Base-by-base conservation (phyloP, 2,888 invertebrate species). In the Cacoxenus indagator region DNA sequence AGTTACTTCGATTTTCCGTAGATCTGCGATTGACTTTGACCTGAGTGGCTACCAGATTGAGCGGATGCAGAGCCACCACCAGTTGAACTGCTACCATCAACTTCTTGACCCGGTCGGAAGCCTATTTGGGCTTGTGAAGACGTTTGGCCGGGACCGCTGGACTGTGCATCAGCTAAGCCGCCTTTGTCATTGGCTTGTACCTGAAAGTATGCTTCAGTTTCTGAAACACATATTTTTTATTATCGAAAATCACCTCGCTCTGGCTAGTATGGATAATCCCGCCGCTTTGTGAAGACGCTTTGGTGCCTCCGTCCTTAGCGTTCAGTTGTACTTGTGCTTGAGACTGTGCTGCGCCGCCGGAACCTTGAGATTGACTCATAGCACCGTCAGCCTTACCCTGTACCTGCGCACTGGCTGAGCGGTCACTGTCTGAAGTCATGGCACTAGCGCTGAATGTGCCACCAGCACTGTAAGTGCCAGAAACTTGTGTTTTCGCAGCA, bases 71-170 rank as follows among this genome's bases (percentile, higher is more conserved):
- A 91, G 6, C 95, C 95, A 1, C 95, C 95, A 67, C 91, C 91
- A 81, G 93, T 93, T 4, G 93, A 92, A 73, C 91, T 90, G 14
- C 82, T 75, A 11, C 89, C 89, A 4, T 74, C 76, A 43, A 71
- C 78, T 4, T 92, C 92, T 69, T 90, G 90, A 67, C 92, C 91
- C 0, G 95, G 95, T 65, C 92, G 92, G 83, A 96, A 95, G 0
- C 95, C 95, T 70, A 96, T 95, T 88, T 96, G 95, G 2, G 96
- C 95, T 89, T 96, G 95, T 37, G 95, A 95, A 0, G 94, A 95
- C 0, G 95, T 95, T 78, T 93, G 93, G 4, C 95, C 95, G 2
- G 94, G 93, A 0, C 95, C 95, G 79, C 92, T 92, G 0, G 95
- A 94, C 89, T 95, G 95, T 0, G 95, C 94, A 85, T 95, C 95